Evolutionary conservation across 2,113 vertebrate species (phyloP), one percentile per base, ranked within the genome.

Genomic region (Sylvietta virens): DNA sequence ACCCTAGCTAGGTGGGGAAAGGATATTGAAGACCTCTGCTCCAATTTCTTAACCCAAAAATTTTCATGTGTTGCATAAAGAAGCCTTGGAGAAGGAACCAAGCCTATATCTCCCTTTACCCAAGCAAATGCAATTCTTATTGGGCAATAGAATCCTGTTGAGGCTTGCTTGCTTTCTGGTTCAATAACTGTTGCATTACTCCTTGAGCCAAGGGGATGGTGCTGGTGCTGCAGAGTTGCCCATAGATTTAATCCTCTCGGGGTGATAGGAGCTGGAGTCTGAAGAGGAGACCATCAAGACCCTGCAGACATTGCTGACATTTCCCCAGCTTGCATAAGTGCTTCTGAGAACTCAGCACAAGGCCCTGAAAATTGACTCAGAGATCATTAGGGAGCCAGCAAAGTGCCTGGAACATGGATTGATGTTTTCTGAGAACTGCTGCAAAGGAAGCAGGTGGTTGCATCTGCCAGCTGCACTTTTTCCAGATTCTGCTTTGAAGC

Each of bases 341-440:
- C 60, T 88, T 93, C 83, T 90, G 88, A 86, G 91, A 92, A 92
- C 39, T 31, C 71, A 88, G n/a, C 22, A 8, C 47, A 86, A 86
- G 76, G 64, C 39, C 67, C 86, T 92, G 76, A 90, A 95, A 78
- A 95, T 9, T 81, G 93, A 90, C 85, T 78, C 67, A 44, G 82
- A 94, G 82, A 90, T 90, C 91, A 91, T 80, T 80, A 95, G 78
- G 50, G 79, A 94, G 71, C 54, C 90, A 94, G 48, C 30, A 92
- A 95, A 96, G 72, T 91, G 86, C 50, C 60, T 84, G 51, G 16
- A 88, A 57, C 65, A 28, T 65, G 82, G 60, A 93, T 73, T 95
- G 79, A 80, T 91, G 67, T 96, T 86, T 96, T 96, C 94, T 93
- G 88, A 95, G 95, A 88, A 94, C 51, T 71, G 79, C 86, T 90